Conservation (phyloP, 2,113 vertebrate genomes). For the Pagrus major region DNA sequence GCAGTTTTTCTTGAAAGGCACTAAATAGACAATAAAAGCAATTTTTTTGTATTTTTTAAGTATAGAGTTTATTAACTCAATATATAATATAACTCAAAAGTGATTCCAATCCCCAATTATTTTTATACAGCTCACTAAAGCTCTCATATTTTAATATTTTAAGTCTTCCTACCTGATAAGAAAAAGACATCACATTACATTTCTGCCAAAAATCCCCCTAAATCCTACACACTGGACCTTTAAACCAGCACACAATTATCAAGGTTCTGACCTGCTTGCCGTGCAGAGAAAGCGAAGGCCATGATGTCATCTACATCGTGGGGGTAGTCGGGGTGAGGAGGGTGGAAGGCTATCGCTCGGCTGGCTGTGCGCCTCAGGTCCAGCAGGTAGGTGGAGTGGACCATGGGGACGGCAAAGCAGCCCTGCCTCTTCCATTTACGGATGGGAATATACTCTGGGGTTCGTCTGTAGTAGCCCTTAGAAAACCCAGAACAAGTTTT, state of each 20-base stretch:
- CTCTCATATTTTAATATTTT: background rate
- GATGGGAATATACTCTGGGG: conserved; percentile 89
- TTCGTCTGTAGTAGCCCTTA: conserved; percentile 92
- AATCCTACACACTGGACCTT: no score
- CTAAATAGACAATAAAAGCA: no score
- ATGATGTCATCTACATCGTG: conserved; percentile 93
- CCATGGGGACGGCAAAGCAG: conserved; percentile 92
- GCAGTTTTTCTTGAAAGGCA: no score
- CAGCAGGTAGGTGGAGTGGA: conserved; percentile 91
- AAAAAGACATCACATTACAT: no score
- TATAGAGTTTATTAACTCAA: no score
- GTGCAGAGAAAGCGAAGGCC: conserved; percentile 90
- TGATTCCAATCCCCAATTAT: no score
- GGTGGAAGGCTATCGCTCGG: conserved; percentile 85
- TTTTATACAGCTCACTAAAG: background rate
- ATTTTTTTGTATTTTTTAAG: no score
- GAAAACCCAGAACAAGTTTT: background rate
- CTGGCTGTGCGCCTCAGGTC: conserved; percentile 88
- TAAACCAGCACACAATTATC: no score
- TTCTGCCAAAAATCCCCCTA: no score
- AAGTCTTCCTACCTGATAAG: background rate
- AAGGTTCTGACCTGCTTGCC: conserved; percentile 85
- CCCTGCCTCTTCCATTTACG: conserved; percentile 88
- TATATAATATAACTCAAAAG: no score
- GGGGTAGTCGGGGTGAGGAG: conserved; percentile 87